Percentiles rank a stretch among this genome's conserved stretches.
Conservation (phyloP, 2,797 vertebrate species). For the Gambelia wislizenii region DNA sequence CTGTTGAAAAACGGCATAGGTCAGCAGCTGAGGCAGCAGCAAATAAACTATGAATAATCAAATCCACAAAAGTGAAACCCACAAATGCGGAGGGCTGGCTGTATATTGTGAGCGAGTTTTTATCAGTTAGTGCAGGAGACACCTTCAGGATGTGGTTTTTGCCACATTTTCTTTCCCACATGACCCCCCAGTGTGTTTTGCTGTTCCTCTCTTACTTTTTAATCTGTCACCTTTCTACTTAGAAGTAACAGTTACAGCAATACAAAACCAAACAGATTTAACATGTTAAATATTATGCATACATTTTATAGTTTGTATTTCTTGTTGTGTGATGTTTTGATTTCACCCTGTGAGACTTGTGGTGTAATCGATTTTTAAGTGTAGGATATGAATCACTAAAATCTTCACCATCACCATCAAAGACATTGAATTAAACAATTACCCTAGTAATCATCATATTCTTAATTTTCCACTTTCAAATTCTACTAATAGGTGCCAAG, state of each 20-base stretch:
- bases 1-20: too few species aligned
- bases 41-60: too few species aligned
- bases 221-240: neutral
- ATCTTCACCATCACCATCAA: neutral
- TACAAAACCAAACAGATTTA: neutral
- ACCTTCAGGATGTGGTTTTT: constrained; percentile 6
- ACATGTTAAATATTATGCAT: neutral
- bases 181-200: too few species aligned
- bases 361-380: neutral
- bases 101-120: neutral
- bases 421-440: neutral
- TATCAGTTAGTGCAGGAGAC: neutral
- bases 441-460: neutral
- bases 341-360: neutral
- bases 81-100: too few species aligned
- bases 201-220: neutral
- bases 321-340: neutral
- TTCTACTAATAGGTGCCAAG: neutral
- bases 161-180: neutral
- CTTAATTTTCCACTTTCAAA: neutral
- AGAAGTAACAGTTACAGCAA: neutral
- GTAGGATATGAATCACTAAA: neutral
- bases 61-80: too few species aligned
- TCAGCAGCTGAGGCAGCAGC: too few species aligned
- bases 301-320: neutral